Conservation (phyloP, 2,888 invertebrate genomes). For the Tetheella fluctuosa region DNA sequence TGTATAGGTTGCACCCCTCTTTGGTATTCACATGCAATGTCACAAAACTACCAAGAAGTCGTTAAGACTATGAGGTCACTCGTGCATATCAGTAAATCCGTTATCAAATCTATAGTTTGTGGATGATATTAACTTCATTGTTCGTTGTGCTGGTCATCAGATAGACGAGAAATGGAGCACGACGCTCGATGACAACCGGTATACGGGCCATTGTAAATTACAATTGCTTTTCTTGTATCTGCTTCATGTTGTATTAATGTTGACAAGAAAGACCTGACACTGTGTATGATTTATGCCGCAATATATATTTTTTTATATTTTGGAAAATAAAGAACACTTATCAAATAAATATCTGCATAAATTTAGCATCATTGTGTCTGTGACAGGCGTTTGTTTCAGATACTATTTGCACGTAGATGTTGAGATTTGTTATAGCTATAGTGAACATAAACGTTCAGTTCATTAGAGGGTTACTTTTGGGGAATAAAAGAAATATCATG, state of each 20-base stretch:
- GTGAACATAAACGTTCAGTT: no score
- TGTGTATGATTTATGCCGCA: no score
- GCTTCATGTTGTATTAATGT: slow-evolving; percentile 20
- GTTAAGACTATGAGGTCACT: neutral
- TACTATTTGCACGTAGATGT: no score
- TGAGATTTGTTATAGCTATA: no score
- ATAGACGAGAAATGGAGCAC: slow-evolving; percentile 47
- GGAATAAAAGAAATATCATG: no score
- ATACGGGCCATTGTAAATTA: slow-evolving; percentile 45
- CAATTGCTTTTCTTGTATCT: slow-evolving; percentile 45
- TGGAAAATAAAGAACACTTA: no score
- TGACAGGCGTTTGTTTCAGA: no score
- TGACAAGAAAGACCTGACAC: neutral
- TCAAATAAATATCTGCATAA: no score
- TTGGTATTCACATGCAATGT: neutral
- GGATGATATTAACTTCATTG: slow-evolving; percentile 10
- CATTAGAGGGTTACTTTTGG: no score
- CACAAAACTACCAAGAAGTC: neutral
- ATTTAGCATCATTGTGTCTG: no score
- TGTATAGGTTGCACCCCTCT: no score
- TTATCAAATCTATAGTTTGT: slow-evolving; percentile 10
- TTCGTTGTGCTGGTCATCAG: slow-evolving; percentile 28
- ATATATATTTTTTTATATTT: no score
- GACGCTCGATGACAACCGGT: slow-evolving; percentile 50
- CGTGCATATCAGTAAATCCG: slow-evolving; percentile 6